phyloP scores from a whole-genome alignment of 2,797 vertebrate genomes.

The Phrynocephalus vlangalii region DNA sequence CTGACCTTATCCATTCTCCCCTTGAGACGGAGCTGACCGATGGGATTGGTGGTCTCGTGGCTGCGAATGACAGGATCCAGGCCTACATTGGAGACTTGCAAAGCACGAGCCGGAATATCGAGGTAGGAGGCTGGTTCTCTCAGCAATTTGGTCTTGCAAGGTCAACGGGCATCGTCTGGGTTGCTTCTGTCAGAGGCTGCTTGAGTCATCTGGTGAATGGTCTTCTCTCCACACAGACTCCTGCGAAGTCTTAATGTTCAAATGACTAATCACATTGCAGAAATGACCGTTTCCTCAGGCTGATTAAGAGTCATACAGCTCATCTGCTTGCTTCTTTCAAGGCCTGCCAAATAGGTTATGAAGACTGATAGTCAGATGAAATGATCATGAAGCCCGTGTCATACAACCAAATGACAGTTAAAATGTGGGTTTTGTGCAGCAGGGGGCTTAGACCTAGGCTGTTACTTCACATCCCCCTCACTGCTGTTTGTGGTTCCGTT shows the following conservation, averaged over 20 bases:
- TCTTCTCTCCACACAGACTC: background rate
- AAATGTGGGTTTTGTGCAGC: too few relatives aligned
- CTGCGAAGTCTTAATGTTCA: background rate
- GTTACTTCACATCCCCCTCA: too few relatives aligned
- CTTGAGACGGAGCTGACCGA: slow-evolving; percentile 74
- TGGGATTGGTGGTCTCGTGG: slow-evolving; percentile 70
- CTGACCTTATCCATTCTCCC: background rate
- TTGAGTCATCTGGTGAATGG: background rate
- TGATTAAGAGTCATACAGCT: too few relatives aligned
- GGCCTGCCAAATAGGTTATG: too few relatives aligned
- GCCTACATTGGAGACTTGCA: slow-evolving; percentile 73
- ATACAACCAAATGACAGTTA: too few relatives aligned
- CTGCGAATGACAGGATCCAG: slow-evolving; percentile 72
- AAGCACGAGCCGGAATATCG: slow-evolving; percentile 73
- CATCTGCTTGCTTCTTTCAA: too few relatives aligned
- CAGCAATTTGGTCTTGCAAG: background rate
- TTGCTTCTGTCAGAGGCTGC: background rate
- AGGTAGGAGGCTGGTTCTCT: slow-evolving; percentile 68
- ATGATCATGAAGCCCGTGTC: too few relatives aligned
- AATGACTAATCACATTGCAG: background rate
- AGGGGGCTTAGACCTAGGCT: too few relatives aligned
- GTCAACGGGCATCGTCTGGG: background rate
- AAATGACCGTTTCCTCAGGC: background rate
- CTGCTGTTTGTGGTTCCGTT: too few relatives aligned
- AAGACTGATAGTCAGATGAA: too few relatives aligned